Base-by-base conservation (phyloP, 2,888 invertebrate species). In the Peribatodes rhomboidaria region DNA sequence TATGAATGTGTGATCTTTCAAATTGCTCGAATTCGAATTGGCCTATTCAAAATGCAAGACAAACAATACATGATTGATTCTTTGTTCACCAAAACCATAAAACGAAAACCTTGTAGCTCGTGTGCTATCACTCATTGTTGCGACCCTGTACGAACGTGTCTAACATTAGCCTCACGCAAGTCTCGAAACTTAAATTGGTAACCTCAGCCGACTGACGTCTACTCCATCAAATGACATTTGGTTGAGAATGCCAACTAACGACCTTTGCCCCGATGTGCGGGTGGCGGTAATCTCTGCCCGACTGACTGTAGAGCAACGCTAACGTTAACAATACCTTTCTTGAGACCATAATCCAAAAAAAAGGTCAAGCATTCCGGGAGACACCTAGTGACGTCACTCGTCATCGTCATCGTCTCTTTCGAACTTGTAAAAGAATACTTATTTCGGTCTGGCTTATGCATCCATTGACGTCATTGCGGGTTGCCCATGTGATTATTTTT, bases 261-360 rank as follows among this genome's bases (percentile, higher is more conserved):
- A 77, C 82, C 78, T 83, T 82, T 80, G 50, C 55, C 54, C 60
- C 60, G 69, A 70, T 61, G 58, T 70, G 67, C 72, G 65, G 71
- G 66, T 67, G 65, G 27, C 68, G 67, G 71, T 72, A 79, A 78
- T 76, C 69, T 70, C 64, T 52, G 65, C 70, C 72, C 54, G 61
- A 70, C 65, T 72, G 57, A 60, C 69, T 75, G 66, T 57, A 65
- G 69, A 80, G 80, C 80, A 82, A 83, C 74, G 65, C 70, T 63
- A 67, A 69, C 74, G 75, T 76, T 64, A 37, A 67, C 46, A 44
- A n/a, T n/a, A n/a, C n/a, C n/a, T n/a, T n/a, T n/a, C n/a, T n/a
- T n/a, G n/a, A n/a, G n/a, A n/a, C n/a, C n/a, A n/a, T n/a, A n/a
- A n/a, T n/a, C n/a, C n/a, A n/a, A n/a, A n/a, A n/a, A n/a, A n/a